These are phyloP conservation scores for Pseudomyrmex dendroicus DNA, from an alignment of 1,140 invertebrate species.

Conservation along the genomic window DNA sequence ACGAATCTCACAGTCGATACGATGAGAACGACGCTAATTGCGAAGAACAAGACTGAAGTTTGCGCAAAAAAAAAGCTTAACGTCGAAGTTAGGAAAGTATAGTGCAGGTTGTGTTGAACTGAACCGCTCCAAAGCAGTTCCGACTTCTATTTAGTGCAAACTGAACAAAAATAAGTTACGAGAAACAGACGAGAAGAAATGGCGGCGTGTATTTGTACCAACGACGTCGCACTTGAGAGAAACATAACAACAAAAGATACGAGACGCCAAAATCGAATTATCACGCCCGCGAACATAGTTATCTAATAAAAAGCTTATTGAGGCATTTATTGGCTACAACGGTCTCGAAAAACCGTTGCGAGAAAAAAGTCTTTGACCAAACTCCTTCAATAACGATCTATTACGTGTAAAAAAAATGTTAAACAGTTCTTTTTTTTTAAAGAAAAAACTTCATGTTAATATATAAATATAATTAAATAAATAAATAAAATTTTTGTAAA, in stretches of 20 bases:
- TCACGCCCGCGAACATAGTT: constrained; percentile 63
- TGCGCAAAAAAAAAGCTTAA: constrained; percentile 38
- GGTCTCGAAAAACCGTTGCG: constrained; percentile 26
- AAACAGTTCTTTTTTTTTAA: constrained; percentile 43
- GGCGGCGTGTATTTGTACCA: constrained; percentile 31
- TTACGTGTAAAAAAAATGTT: constrained; percentile 19
- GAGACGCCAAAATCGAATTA: constrained; percentile 61
- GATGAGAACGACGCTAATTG: constrained; percentile 45
- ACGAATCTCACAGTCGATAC: constrained; percentile 18
- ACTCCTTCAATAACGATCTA: constrained; percentile 14
- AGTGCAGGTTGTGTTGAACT: constrained; percentile 19
- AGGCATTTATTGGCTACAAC: constrained; percentile 60
- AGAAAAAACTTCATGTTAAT: constrained; percentile 19
- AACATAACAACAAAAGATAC: constrained; percentile 48
- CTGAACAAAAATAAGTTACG: constrained; percentile 58
- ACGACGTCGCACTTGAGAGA: constrained; percentile 5
- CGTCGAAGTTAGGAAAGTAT: constrained; percentile 40
- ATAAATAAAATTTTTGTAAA: constrained; percentile 7
- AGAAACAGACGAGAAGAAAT: constrained; percentile 24
- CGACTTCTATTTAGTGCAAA: constrained; percentile 56
- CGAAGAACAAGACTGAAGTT: constrained; percentile 9
- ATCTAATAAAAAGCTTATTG: constrained; percentile 62
- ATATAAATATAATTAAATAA: constrained; percentile 1
- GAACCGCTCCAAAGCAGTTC: constrained; percentile 53
- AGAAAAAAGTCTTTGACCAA: constrained; percentile 41